Evolutionary conservation across 2,797 vertebrate genomes (phyloP).

Genomic region (Takifugu ocellatus): DNA sequence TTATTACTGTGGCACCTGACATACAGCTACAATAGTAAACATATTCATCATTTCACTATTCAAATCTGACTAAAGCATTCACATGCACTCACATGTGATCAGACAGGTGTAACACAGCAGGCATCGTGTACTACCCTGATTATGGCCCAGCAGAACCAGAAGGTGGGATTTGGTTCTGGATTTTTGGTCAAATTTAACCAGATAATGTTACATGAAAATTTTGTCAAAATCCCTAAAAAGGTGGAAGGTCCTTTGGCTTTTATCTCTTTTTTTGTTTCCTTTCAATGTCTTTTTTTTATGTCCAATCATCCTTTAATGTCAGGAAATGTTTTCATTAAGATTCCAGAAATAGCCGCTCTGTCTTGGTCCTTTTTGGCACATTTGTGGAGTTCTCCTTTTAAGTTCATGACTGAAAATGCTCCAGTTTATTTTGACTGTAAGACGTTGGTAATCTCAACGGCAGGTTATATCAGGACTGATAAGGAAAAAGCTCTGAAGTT

Average conservation of each 20-base stretch:
- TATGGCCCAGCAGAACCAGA: no score
- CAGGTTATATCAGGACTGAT: neutral
- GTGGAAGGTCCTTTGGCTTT: no score
- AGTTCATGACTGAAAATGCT: neutral
- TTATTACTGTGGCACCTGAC: neutral
- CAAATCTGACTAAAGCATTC: no score
- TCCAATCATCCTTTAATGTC: conserved; percentile 11
- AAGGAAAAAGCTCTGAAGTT: no score
- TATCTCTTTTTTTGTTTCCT: no score
- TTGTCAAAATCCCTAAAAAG: no score
- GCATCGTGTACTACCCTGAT: no score
- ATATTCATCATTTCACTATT: no score
- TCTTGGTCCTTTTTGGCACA: neutral
- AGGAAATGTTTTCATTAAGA: conserved; percentile 15
- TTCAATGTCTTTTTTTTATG: neutral
- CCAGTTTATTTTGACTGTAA: neutral
- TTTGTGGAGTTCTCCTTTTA: conserved; percentile 4
- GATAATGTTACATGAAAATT: no score
- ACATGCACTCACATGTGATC: no score
- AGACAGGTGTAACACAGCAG: no score
- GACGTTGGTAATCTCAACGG: neutral
- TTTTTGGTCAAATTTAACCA: neutral
- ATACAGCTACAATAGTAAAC: neutral
- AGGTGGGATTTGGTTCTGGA: no score
- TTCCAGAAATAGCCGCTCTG: conserved; percentile 24